Conservation (phyloP, 2,888 invertebrate species). For the Eupithecia subumbrata region DNA sequence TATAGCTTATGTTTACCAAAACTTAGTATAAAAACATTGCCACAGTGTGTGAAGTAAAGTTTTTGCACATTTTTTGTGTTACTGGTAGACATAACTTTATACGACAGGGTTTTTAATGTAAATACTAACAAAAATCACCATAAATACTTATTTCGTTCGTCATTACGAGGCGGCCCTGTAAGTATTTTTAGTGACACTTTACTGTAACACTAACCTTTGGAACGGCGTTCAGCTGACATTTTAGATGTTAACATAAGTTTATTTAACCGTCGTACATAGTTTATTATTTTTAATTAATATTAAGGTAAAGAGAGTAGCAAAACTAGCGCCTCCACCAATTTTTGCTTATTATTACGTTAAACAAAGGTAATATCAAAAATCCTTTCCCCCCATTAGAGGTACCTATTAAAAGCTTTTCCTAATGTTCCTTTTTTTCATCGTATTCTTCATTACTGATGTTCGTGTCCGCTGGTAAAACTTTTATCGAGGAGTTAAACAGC, state of each 20-base stretch:
- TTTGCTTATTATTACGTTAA: not conserved
- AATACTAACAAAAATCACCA: constrained; percentile 30
- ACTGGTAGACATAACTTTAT: constrained; percentile 22
- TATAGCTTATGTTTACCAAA: constrained; percentile 19
- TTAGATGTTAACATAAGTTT: constrained; percentile 27
- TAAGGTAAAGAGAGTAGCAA: not conserved
- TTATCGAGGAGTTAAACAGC: too few species aligned
- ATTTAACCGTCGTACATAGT: constrained; percentile 14
- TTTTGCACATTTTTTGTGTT: not conserved
- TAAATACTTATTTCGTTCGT: constrained; percentile 22
- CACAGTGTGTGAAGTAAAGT: not conserved
- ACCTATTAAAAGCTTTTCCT: not conserved
- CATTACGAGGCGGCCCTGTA: constrained; percentile 20
- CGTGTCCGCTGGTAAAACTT: not conserved
- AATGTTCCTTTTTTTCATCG: not conserved
- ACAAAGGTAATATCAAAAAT: not conserved
- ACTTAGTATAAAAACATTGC: not conserved
- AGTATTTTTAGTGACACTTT: constrained; percentile 29
- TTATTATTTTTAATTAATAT: not conserved
- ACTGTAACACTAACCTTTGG: constrained; percentile 36
- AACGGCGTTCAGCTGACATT: constrained; percentile 40
- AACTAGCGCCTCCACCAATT: not conserved
- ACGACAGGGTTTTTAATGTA: constrained; percentile 26
- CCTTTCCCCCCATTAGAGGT: not conserved
- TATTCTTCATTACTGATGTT: not conserved